Evolutionary conservation across 2,113 vertebrate species (phyloP), one percentile per base, ranked within the genome.

Genomic region (Otolemur garnettii): DNA sequence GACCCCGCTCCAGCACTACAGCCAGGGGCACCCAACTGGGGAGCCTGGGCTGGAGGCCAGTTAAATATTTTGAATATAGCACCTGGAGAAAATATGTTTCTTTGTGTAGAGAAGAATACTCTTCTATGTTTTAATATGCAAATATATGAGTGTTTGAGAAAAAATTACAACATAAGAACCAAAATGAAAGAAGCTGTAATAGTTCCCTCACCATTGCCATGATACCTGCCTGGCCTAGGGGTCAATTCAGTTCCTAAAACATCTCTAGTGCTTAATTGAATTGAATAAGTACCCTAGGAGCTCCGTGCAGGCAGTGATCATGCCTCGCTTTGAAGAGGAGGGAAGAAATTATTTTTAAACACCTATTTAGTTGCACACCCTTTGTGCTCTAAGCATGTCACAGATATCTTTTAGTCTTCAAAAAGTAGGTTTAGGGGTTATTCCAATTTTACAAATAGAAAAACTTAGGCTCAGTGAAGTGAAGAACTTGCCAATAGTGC

Each of bases 361-460:
- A 64, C 13, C 74, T 45, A 91, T 50, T 50, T 50, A 50, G 87
- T 57, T 77, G 26, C 60, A 4, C 13, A 28, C 5, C 60, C 30
- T 85, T 80, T 96, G 42, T 80, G 35, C 35, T 69, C 38, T 60
- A 71, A 78, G 68, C 15, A 66, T 84, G 88, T 85, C 57, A 84
- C 7, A 50, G 24, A 60, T 35, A 77, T 85, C 79, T 87, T 90
- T 95, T 62, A 55, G 69, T 59, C n/a, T n/a, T 95, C 66, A 90
- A 19, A 45, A 55, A 93, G 53, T 62, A 38, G 38, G 38, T 42
- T 2, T 60, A 9, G 4, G 42, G 26, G 22, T 87, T 84, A 57
- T 60, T 64, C 33, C 7, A 18, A 72, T 78, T 90, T 84, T 82
- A 57, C 21, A 85, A 92, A 94, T 21, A 79, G 42, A 87, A 75